Evolutionary conservation across 2,888 invertebrate genomes (phyloP), one percentile per base, ranked within the genome.

Genomic region (Cheilosia scutellata): DNA sequence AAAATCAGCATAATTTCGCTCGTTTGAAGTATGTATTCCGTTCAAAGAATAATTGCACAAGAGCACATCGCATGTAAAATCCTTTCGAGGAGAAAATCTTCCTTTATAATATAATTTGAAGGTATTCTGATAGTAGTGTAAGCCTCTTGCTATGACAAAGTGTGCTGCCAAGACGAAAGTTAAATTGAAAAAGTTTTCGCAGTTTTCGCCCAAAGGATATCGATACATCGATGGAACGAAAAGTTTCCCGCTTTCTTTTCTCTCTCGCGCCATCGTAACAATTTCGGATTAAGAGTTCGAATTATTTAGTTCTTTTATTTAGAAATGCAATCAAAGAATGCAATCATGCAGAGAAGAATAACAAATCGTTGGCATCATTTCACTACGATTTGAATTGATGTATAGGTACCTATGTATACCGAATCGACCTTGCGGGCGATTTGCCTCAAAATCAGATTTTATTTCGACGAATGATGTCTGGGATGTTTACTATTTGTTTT

Each of bases 161-260:
- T 76, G 63, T 71, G 71, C 65, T 58, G 53, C 75, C 47, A 72
- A n/a, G 60, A 76, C 47, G 76, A 72, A 86, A 86, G 71, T 86
- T 86, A 86, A 86, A 86, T 86, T 86, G 82, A 86, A 86, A 86
- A 86, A 86, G 33, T 86, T 86, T 86, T 11, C 60, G 31, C 62
- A 51, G 51, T 75, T 80, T 75, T 63, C 51, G 51, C 82, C 62
- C 60, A 68, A 66, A 76, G 76, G 74, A 77, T 86, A 86, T 86
- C 86, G 82, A 86, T 86, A 77, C 79, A 71, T 42, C 51, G 31
- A 57, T 25, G 37, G 55, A 31, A 74, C 62, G 55, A 27, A 62
- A 77, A 79, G 49, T 63, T 70, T 60, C 62, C 31, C 16, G 29
- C 25, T 71, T 55, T 55, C 27, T 37, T 13, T 27, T 33, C 51